phyloP scores from a whole-genome alignment of 2,797 vertebrate genomes.

The Periparus ater region DNA sequence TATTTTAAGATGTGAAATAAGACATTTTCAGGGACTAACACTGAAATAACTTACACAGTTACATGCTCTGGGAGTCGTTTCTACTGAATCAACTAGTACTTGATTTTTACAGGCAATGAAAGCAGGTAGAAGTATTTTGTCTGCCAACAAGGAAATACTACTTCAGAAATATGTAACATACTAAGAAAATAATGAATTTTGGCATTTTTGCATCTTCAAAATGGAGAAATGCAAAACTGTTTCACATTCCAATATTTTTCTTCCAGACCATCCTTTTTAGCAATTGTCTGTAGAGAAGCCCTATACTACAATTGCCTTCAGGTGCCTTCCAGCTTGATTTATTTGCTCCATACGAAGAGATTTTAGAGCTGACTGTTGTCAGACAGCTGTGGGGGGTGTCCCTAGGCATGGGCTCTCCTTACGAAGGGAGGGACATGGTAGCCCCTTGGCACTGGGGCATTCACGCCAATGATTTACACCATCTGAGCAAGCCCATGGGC shows the following conservation, averaged over 20 bases:
- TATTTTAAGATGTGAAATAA: neutral
- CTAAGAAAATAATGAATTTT: neutral
- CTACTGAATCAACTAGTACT: neutral
- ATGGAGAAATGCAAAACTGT: neutral
- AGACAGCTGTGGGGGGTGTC: neutral
- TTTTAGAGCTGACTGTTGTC: neutral
- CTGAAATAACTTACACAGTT: neutral
- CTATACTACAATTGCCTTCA: neutral
- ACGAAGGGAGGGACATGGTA: no score
- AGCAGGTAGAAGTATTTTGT: neutral
- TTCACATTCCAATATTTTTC: neutral
- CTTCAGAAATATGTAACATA: neutral
- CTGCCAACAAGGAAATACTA: neutral
- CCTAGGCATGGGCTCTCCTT: neutral
- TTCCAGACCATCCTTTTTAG: neutral
- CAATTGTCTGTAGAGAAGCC: neutral
- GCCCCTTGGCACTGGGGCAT: neutral
- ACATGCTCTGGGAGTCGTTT: neutral
- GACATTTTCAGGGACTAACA: neutral
- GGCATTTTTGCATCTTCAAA: neutral
- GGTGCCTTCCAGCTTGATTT: neutral
- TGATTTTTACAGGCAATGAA: neutral
- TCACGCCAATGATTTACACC: neutral
- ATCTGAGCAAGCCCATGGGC: fast-evolving
- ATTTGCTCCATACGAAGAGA: neutral